Evolutionary conservation across 2,113 vertebrate genomes (phyloP).

Genomic region (Callospermophilus lateralis): DNA sequence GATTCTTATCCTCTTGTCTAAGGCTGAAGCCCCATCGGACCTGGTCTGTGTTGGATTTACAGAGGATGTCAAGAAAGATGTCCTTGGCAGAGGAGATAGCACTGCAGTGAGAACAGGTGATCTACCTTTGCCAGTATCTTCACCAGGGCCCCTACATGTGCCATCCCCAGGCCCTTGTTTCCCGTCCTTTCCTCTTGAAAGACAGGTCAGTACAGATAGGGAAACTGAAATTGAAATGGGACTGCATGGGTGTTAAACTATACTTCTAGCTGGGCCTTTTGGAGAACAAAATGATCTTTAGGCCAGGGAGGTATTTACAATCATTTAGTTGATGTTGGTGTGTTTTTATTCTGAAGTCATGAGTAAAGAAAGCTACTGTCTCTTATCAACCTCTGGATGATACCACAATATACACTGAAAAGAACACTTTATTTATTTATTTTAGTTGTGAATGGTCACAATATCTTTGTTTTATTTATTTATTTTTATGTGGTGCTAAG

Average conservation of each 20-base stretch:
- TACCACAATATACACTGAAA: neutral
- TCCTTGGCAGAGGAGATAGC: slow-evolving; percentile 86
- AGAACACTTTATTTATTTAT: neutral
- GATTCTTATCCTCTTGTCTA: neutral
- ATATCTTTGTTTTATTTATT: too few species aligned
- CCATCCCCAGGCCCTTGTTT: slow-evolving; percentile 87
- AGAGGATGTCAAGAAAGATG: slow-evolving; percentile 89
- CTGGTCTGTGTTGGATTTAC: slow-evolving; percentile 85
- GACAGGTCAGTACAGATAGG: slow-evolving; percentile 86
- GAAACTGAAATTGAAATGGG: slow-evolving; percentile 1
- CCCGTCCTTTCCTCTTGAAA: slow-evolving; percentile 89
- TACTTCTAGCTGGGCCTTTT: neutral
- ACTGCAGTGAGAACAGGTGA: slow-evolving; percentile 82
- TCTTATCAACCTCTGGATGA: neutral
- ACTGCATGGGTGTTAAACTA: neutral
- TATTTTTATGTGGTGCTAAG: too few species aligned
- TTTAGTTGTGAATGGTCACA: too few species aligned
- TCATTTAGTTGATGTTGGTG: neutral
- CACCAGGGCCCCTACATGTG: slow-evolving; percentile 88
- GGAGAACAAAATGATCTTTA: slow-evolving; percentile 24
- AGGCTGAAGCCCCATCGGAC: slow-evolving; percentile 91
- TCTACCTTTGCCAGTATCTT: slow-evolving; percentile 80
- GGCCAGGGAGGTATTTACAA: neutral
- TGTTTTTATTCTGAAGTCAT: slow-evolving; percentile 13
- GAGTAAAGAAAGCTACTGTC: neutral